Base-by-base conservation (phyloP, 2,113 vertebrate species). In the Toxotes chatareus region DNA sequence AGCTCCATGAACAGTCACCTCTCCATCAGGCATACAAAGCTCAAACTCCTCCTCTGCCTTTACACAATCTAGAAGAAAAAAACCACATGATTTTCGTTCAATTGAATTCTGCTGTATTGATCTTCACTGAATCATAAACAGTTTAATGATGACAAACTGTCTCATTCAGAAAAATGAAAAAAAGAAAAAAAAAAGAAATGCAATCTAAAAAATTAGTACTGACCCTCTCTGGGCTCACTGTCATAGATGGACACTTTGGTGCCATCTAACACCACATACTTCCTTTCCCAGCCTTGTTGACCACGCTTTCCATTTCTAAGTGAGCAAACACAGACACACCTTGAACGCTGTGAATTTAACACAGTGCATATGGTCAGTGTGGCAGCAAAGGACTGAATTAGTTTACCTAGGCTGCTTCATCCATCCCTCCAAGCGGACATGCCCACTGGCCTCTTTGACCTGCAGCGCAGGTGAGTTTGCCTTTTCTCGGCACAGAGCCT, bases 401-500 rank as follows among this genome's bases (percentile, higher is more conserved):
- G 56, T 72, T 27, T 95, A 99, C 98, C 98, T 96, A 51, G 98
- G 98, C 86, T 99, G 97, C 88, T 99, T 99, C 97, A 99, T 99
- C 98, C 98, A 99, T 36, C 97, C 98, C 91, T 99, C 98, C 70
- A 99, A 95, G 64, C 97, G 97, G 23, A 99, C 93, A 79, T 95
- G 94, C 46, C 96, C 95, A 87, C 95, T 95, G 44, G 97, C 96
- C 86, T 99, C 98, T 92, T 98, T 98, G 83, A 96, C 87, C 93
- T 97, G 98, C 78, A 97, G 95, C 1, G 97, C 97, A 0, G 98
- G 98, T 9, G 98, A 99, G 92, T 96, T 98, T 92, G 97, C 93
- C 83, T 98, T 99, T 91, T 99, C 98, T 31, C 98, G 94, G 88
- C 97, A 99, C 93, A 99, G 95, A 1, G 96, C 97, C 93, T 99